phyloP scores from a whole-genome alignment of 1,140 invertebrate species.

The Papilio glaucus region DNA sequence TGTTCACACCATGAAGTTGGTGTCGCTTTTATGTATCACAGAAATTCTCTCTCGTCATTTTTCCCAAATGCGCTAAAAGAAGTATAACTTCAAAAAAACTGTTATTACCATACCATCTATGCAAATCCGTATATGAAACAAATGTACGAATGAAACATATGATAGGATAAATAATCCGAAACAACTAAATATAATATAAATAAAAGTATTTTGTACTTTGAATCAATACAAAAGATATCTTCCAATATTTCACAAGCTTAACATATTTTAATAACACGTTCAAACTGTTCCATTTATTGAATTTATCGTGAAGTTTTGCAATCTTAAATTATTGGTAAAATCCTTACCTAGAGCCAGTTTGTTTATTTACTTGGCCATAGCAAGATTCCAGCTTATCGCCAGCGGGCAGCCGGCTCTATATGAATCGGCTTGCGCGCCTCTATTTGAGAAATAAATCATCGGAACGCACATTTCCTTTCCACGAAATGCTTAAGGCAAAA shows the following conservation, averaged over 20 bases:
- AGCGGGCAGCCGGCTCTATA: conserved; percentile 69
- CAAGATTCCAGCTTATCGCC: conserved; percentile 75
- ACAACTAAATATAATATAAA: too few relatives aligned
- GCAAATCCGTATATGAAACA: too few relatives aligned
- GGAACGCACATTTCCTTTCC: conserved; percentile 79
- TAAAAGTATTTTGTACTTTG: too few relatives aligned
- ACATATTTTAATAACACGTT: not conserved
- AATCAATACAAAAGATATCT: too few relatives aligned
- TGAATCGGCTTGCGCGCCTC: conserved; percentile 65
- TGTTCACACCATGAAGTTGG: too few relatives aligned
- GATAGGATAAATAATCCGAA: too few relatives aligned
- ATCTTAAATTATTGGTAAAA: conserved; percentile 62
- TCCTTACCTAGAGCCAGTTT: conserved; percentile 63
- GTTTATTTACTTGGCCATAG: conserved; percentile 78
- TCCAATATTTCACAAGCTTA: not conserved
- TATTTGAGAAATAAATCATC: conserved; percentile 80
- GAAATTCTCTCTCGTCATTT: too few relatives aligned
- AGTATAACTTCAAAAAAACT: too few relatives aligned
- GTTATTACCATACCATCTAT: too few relatives aligned
- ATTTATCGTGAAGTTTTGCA: conserved; percentile 13
- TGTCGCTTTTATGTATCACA: too few relatives aligned
- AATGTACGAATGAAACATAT: too few relatives aligned
- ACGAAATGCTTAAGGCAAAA: conserved; percentile 69
- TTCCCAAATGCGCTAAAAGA: too few relatives aligned
- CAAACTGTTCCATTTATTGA: not conserved